Base-by-base conservation (phyloP, 2,113 vertebrate species). In the Salvelinus namaycush region DNA sequence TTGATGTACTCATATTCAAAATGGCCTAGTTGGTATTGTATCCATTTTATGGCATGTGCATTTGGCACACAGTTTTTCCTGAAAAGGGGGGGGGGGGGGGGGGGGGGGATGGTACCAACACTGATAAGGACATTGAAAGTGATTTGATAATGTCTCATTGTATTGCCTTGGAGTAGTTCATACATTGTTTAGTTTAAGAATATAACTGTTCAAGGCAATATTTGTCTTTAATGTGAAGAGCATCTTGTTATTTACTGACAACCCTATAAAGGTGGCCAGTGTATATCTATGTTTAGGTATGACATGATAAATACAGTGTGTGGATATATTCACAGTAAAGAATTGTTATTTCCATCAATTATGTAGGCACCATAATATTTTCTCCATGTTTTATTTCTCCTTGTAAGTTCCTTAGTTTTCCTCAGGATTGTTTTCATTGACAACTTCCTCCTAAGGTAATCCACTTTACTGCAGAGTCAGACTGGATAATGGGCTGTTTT, bases 401-500 rank as follows among this genome's bases (percentile, higher is more conserved):
- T 4, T 68, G 51, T 11, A 48, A 8, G 26, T 29, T 78, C 26
- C 5, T 81, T 76, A 68, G 18, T 29, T 57, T 81, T 77, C 48
- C 72, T 22, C 49, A 59, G 73, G 71, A 75, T 77, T 51, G 34
- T 65, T 84, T 81, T 83, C 74, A 84, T 85, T 81, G 79, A 84
- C 82, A 83, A 79, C 80, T 87, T 89, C 84, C 87, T 83, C 77
- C 60, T 26, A 79, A 78, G 77, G 76, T 83, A 84, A 88, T 86
- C 82, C 76, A 57, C 72, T 84, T 83, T 73, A 80, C 62, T 74
- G 83, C 82, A 24, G 39, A 44, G 51, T 18, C 60, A 77, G 72
- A 75, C 73, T 27, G 70, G 79, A 87, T 86, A 77, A 88, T 77
- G 81, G 76, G 80, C 72, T 76, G 72, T 76, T 81, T 83, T 79